Evolutionary conservation across 2,797 vertebrate species (phyloP), one percentile per base, ranked within the genome.

Genomic region (Heteromormyrus szaboi): DNA sequence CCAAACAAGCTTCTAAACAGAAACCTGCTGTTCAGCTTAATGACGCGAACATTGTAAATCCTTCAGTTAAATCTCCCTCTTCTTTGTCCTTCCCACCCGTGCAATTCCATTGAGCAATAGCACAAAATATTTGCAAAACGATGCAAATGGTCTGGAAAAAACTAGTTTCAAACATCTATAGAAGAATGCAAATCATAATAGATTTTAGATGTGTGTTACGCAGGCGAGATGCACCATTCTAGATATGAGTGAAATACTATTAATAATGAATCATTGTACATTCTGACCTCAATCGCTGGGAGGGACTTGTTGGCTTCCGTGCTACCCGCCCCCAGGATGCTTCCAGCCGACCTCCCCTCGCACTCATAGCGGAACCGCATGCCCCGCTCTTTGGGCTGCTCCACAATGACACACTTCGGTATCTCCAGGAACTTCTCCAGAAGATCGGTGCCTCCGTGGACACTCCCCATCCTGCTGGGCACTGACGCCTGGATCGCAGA

Each of bases 311-410:
- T 97, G 90, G 94, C 93, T 1, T 98, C 97, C 0, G 96, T 97
- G 94, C 97, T 98, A 90, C 95, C 95, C 46, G 96, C 94, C 0
- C 98, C 98, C 11, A 98, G 94, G 93, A 99, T 99, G 95, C 98
- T 99, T 25, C 98, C 98, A 0, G 97, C 98, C 0, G 98, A 98
- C 37, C 98, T 95, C 0, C 98, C 98, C 92, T 98, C 98, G 0
- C 98, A 99, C 92, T 99, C 96, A 0, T 99, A 99, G 68, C 98
- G 97, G 91, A 99, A 99, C n/a, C 98, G 94, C 98, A 99, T 98
- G 33, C 98, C 97, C 3, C 98, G 93, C 92, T 99, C 97, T 91
- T 98, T 99, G 72, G 98, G 98, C 94, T 99, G 97, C 94, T 99
- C 98, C 0, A 94, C 94, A 90, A 99, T 96, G 90, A 96, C 92